Evolutionary conservation across 2,888 invertebrate species (phyloP), one percentile per base, ranked within the genome.

Genomic region (Aleiodes alternator): DNA sequence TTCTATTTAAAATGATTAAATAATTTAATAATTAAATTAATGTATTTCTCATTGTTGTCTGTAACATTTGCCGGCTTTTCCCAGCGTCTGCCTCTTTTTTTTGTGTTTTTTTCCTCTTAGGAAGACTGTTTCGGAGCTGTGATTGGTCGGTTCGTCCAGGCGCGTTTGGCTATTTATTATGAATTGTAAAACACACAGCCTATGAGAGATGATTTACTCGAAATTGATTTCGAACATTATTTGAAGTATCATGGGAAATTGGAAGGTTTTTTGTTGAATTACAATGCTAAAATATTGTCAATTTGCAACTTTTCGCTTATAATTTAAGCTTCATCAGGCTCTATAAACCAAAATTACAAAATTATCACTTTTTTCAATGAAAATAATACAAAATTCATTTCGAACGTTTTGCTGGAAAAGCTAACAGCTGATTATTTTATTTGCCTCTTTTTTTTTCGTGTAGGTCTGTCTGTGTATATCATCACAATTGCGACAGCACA

Each of bases 41-140:
- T 12, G 4, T 23, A 34, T 34, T 34, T 34, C 6, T 34, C 34
- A 34, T 34, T 34, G 14, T 43, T 3, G 53, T 34, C 7, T 38
- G 11, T 48, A 1, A 23, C 29, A 55, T 55, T 16, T 71, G 57
- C 71, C 71, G 71, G 71, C 55, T 59, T 57, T 34, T 48, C 51
- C 71, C 29, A 6, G 43, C 4, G 43, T 6, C 12, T 56, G 34
- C 34, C 34, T 34, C 6, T 34, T 16, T 34, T 72, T 68, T 59
- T 23, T 23, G 1, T 1, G 23, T 23, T 23, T 23, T 66, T 16
- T 56, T 55, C 29, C 12, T 68, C 55, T 2, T 23, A 23, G 2
- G 23, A 23, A 61, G 16, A 11, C 55, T 4, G 8, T 14, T 50
- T 23, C 23, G 23, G 34, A 31, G 6, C 69, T 69, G 8, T 48